Conservation (phyloP, 2,113 vertebrate species). For the Lota lota region DNA sequence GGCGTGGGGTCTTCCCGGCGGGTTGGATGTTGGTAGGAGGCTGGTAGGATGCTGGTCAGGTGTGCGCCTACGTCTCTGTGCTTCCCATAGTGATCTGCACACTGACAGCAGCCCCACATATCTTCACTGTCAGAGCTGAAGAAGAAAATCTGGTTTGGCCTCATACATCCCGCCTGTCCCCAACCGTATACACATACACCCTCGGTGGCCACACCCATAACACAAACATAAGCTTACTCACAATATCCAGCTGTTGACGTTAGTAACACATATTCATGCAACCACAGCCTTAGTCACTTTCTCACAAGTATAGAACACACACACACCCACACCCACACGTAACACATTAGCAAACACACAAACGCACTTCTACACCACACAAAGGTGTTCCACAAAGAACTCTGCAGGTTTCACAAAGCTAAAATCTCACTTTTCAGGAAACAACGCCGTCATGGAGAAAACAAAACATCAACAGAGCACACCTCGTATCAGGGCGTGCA, state of each 20-base stretch:
- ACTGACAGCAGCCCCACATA: constrained; percentile 4
- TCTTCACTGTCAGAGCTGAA: constrained; percentile 21
- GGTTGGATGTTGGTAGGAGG: no score
- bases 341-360: constrained; percentile 2
- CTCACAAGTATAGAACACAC: not conserved
- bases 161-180: not conserved
- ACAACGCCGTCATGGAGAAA: no score
- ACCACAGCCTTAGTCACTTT: constrained; percentile 31
- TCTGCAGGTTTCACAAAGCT: no score
- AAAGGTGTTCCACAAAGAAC: no score
- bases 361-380: constrained; percentile 10
- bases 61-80: not conserved
- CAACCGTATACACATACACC: constrained; percentile 6
- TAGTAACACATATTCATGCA: constrained; percentile 1
- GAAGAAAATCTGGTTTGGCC: constrained; percentile 66
- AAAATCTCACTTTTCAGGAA: not conserved
- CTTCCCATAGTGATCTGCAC: constrained; percentile 16
- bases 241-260: not conserved
- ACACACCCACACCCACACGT: not conserved
- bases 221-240: constrained; percentile 1
- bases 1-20: no score
- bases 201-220: not conserved
- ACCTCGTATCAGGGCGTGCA: not conserved
- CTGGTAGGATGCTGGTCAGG: not conserved
- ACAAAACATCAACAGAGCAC: not conserved